These are phyloP conservation scores for Scolopax bukidnonensis DNA, from an alignment of 2,797 vertebrate genomes.

Conservation along the genomic window DNA sequence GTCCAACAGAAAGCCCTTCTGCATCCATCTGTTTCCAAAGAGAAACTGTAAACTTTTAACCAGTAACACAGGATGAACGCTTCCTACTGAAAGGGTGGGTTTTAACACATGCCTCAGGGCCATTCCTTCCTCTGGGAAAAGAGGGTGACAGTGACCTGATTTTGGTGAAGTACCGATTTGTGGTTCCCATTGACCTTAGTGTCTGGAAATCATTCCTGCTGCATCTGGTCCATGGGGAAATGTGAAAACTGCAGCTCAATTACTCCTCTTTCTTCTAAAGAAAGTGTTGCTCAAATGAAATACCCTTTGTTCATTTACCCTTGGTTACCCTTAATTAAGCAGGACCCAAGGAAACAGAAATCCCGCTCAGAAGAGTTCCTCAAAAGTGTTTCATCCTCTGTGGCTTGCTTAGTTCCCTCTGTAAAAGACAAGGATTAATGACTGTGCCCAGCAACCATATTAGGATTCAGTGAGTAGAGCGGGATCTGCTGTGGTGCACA, in stretches of 20 bases:
- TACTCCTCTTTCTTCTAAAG: slow-evolving; percentile 48
- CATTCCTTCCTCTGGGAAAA: slow-evolving; percentile 19
- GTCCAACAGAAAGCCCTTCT: neutral
- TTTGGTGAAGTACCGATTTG: neutral
- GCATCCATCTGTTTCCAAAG: neutral
- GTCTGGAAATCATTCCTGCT: slow-evolving; percentile 38
- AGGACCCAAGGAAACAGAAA: slow-evolving; percentile 63
- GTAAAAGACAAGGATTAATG: slow-evolving; percentile 50
- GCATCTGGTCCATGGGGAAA: slow-evolving; percentile 24
- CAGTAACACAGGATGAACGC: neutral
- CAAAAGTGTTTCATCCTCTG: slow-evolving; percentile 64
- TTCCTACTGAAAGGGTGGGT: neutral
- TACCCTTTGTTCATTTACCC: slow-evolving; percentile 59
- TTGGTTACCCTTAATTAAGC: slow-evolving; percentile 66
- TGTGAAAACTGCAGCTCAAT: slow-evolving; percentile 42
- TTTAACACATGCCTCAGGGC: neutral
- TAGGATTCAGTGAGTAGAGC: slow-evolving; percentile 33
- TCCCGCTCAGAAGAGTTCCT: slow-evolving; percentile 55
- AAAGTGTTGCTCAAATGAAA: slow-evolving; percentile 46
- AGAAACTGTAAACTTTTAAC: neutral
- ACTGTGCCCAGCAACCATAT: slow-evolving; percentile 40
- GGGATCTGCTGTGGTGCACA: slow-evolving; percentile 49
- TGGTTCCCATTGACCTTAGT: neutral
- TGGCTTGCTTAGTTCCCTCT: neutral
- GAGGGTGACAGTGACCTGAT: slow-evolving; percentile 47